Evolutionary conservation across 2,888 invertebrate genomes (phyloP), one percentile per base, ranked within the genome.

Genomic region (Chironomus riparius): DNA sequence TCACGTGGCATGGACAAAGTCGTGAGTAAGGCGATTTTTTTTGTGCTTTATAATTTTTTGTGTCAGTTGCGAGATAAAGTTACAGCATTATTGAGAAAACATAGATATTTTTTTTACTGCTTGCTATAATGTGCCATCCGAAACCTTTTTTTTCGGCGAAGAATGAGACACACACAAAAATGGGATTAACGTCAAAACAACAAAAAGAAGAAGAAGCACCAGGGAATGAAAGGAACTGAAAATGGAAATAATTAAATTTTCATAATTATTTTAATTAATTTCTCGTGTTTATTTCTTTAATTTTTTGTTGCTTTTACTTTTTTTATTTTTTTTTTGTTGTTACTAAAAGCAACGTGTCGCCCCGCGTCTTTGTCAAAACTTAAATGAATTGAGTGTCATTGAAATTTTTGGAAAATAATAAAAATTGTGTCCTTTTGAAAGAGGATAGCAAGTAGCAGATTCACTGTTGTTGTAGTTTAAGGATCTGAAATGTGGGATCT

Each of bases 201-300:
- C 15, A 69, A 38, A 70, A 70, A 48, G 47, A 10, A 50, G 50
- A 15, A 50, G 15, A 56, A 56, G 38, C 38, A 38, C 38, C 38
- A 38, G 38, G 38, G 38, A 38, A 38, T 38, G 38, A 38, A 56
- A 56, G 18, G 18, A 56, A 56, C 15, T 56, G 13, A 56, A 65
- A 22, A 65, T 12, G 65, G n/a, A 56, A 71, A 72, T 72, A 72
- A 72, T 72, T 72, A 62, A 72, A 72, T 72, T 72, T 72, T 72
- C 62, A 62, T 72, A 62, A 62, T 72, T 62, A 72, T 72, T 72
- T 18, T 62, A 61, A 72, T 72, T 72, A 72, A 28, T 62, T 62
- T 50, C 47, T 56, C 71, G 15, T 28, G 68, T 72, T 72, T 72
- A 50, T 50, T 56, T 56, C 24, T 15, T 50, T 28, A 56, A 56